phyloP scores from a whole-genome alignment of 2,888 invertebrate genomes.

The Troilus luridus region DNA sequence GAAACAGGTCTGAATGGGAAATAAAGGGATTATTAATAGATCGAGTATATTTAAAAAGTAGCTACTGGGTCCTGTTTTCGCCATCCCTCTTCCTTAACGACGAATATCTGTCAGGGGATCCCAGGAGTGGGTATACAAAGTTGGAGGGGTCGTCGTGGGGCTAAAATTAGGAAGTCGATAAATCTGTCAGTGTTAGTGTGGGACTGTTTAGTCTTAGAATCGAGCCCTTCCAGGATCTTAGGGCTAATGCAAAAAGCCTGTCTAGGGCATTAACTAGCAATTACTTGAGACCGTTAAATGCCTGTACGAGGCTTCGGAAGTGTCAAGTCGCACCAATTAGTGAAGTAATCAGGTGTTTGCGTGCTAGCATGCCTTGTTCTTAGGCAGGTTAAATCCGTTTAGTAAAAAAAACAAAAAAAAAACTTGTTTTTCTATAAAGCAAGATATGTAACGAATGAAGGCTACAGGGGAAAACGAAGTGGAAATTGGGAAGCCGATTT shows the following conservation, averaged over 20 bases:
- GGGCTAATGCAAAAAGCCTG: conserved; percentile 37
- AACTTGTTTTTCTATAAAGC: too few species aligned
- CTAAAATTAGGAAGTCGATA: conserved; percentile 44
- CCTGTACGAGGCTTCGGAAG: not conserved
- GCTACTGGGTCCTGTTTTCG: not conserved
- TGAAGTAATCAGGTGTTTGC: not conserved
- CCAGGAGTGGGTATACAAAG: not conserved
- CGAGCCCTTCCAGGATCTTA: not conserved
- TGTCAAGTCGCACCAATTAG: conserved; percentile 2
- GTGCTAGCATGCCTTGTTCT: not conserved
- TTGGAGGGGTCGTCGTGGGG: not conserved
- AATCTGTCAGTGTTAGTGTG: conserved; percentile 42
- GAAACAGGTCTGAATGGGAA: not conserved
- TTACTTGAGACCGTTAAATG: conserved; percentile 17
- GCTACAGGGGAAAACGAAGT: too few species aligned
- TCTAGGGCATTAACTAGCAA: conserved; percentile 16
- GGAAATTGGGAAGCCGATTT: too few species aligned
- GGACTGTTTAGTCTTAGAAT: conserved; percentile 36
- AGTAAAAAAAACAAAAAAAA: not conserved
- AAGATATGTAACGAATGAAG: too few species aligned
- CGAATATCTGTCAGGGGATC: conserved; percentile 39
- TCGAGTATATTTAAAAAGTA: not conserved
- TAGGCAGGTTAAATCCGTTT: not conserved
- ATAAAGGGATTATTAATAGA: conserved; percentile 26
- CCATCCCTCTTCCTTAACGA: conserved; percentile 40